Evolutionary conservation across 2,888 invertebrate genomes (phyloP).

Genomic region (Arenicola marina): DNA sequence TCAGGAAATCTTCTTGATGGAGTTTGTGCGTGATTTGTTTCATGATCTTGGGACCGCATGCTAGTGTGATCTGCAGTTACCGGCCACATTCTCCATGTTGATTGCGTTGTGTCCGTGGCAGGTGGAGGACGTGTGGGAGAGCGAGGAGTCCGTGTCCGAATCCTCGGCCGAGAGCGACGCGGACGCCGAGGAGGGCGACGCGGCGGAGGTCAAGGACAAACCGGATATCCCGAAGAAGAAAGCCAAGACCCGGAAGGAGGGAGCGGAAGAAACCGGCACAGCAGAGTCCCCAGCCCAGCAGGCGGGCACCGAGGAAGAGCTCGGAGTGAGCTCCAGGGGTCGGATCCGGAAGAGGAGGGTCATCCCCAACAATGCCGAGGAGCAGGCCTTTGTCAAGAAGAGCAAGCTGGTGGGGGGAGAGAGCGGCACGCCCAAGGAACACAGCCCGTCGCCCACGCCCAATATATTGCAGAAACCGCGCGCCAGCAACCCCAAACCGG

Average conservation of each 20-base stretch:
- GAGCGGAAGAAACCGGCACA: not conserved
- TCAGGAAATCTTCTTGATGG: too few relatives aligned
- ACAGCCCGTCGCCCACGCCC: not conserved
- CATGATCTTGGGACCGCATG: too few relatives aligned
- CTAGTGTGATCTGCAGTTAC: too few relatives aligned
- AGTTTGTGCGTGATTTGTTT: too few relatives aligned
- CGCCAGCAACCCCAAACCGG: too few relatives aligned
- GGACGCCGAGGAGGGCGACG: not conserved
- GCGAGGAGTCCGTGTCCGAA: slow-evolving; percentile 31
- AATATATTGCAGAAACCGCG: not conserved
- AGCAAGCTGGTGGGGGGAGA: slow-evolving; percentile 1
- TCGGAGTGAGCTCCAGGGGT: slow-evolving; percentile 47
- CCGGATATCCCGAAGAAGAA: not conserved
- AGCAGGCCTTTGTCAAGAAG: slow-evolving; percentile 45
- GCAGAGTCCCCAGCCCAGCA: not conserved
- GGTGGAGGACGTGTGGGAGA: slow-evolving; percentile 36
- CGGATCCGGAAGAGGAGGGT: slow-evolving; percentile 48
- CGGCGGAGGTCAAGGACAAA: not conserved
- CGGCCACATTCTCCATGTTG: not conserved
- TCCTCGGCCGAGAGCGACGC: slow-evolving; percentile 3
- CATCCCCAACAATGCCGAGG: slow-evolving; percentile 52
- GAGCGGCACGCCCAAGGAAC: not conserved
- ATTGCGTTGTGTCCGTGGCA: not conserved
- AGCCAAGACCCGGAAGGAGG: not conserved
- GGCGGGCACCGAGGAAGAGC: slow-evolving; percentile 7